Evolutionary conservation across 2,888 invertebrate species (phyloP), one percentile per base, ranked within the genome.

Genomic region (Drosophila neonasuta): DNA sequence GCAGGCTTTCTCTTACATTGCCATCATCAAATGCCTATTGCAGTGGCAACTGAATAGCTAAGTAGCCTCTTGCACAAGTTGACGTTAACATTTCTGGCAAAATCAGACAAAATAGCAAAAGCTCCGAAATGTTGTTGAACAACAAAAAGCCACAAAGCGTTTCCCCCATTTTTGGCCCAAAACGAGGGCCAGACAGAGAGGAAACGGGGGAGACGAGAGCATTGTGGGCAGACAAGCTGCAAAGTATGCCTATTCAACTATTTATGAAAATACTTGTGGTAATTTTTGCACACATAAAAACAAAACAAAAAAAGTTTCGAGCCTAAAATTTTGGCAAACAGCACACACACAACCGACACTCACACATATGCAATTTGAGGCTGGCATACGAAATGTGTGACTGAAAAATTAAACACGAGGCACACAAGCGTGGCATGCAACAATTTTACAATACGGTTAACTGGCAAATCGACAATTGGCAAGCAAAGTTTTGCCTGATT

Each of bases 181-280:
- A 51, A 30, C 39, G 15, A 15, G 24, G 15, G 17, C 30, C n/a
- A 39, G 46, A 8, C 13, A 45, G 10, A 34, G 17, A 3, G 34
- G 3, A 10, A 36, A 15, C 1, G 11, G 11, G 29, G 30, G 39
- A 30, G 41, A 10, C 13, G 29, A 24, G 20, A 11, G 34, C 1
- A 4, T 34, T 34, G 24, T 6, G 49, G 30, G 4, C 56, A 15
- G 49, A 48, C 61, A 44, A 42, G 36, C 54, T 64, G 67, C 54
- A 77, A 79, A 70, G 68, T 74, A 67, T 66, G 69, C 74, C 77
- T 80, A 75, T 79, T 79, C 74, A 86, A 80, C 71, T 80, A 83
- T 83, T 83, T 80, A 83, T 83, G 80, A 83, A 83, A 85, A 85
- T 83, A 79, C 75, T 79, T 79, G 83, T 55, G 83, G 83, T 77